These are phyloP conservation scores for Perizoma affinitatum DNA, from an alignment of 2,888 invertebrate species.

Conservation along the genomic window DNA sequence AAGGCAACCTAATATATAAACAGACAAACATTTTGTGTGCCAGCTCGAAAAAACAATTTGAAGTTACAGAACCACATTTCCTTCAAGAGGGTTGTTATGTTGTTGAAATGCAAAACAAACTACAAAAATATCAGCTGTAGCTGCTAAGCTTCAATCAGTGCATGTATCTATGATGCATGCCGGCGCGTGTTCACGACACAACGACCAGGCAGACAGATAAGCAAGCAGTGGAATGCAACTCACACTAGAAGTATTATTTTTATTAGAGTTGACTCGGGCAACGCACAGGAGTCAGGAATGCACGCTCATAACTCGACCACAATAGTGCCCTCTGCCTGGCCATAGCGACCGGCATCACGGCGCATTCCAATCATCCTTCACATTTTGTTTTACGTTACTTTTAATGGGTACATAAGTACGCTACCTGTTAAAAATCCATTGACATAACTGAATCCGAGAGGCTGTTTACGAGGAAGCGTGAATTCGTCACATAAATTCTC, in stretches of 20 bases:
- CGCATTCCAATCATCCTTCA: slow-evolving; percentile 52
- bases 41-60: no score
- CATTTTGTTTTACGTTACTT: slow-evolving; percentile 33
- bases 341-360: slow-evolving; percentile 39
- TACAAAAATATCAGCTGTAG: no score
- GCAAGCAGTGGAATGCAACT: background rate
- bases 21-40: no score
- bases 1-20: no score
- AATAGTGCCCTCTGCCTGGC: slow-evolving; percentile 41
- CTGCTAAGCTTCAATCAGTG: no score
- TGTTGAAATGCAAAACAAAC: no score
- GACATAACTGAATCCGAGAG: slow-evolving; percentile 40
- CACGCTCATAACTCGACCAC: slow-evolving; percentile 36
- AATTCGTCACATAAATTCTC: slow-evolving; percentile 24
- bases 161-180: no score
- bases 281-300: slow-evolving; percentile 36
- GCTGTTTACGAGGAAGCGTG: slow-evolving; percentile 16
- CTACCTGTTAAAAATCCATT: slow-evolving; percentile 74
- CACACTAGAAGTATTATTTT: slow-evolving; percentile 4
- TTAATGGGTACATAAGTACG: no score
- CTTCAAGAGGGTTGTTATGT: no score
- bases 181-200: no score
- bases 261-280: slow-evolving; percentile 5
- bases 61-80: no score
- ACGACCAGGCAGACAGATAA: no score